Evolutionary conservation across 2,113 vertebrate species (phyloP).

Genomic region (Cariama cristata): DNA sequence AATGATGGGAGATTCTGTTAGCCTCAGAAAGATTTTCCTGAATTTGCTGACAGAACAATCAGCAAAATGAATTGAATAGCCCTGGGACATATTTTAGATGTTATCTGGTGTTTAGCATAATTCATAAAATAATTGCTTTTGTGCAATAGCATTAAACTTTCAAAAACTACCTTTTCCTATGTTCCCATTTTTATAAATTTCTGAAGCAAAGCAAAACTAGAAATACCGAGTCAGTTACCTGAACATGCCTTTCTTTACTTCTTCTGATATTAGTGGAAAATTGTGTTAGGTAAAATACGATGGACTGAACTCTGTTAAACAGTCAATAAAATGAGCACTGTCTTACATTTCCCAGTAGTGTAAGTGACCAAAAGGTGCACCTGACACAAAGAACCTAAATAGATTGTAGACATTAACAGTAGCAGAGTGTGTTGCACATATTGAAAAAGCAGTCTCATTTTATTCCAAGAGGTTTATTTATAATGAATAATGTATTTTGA

Average conservation of each 20-base stretch:
- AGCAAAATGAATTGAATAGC: not conserved
- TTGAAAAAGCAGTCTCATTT: not conserved
- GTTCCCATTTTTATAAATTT: not conserved
- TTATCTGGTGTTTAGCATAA: not conserved
- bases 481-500: not conserved
- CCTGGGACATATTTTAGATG: not conserved
- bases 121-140: constrained; percentile 56
- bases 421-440: not conserved
- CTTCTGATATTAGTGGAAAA: not conserved
- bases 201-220: not conserved
- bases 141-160: not conserved
- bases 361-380: not conserved
- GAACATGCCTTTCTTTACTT: not conserved
- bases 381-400: not conserved
- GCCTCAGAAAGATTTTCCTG: not conserved
- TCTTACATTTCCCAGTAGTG: not conserved
- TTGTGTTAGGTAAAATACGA: not conserved
- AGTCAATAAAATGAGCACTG: not conserved
- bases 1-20: not conserved
- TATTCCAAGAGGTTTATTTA: not conserved
- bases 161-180: not conserved
- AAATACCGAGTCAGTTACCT: not conserved
- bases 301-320: not conserved
- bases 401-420: not conserved
- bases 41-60: not conserved